Percentiles rank a stretch among this genome's conserved stretches.
phyloP scores from a whole-genome alignment of 2,113 vertebrate genomes.

The Stegastes partitus region DNA sequence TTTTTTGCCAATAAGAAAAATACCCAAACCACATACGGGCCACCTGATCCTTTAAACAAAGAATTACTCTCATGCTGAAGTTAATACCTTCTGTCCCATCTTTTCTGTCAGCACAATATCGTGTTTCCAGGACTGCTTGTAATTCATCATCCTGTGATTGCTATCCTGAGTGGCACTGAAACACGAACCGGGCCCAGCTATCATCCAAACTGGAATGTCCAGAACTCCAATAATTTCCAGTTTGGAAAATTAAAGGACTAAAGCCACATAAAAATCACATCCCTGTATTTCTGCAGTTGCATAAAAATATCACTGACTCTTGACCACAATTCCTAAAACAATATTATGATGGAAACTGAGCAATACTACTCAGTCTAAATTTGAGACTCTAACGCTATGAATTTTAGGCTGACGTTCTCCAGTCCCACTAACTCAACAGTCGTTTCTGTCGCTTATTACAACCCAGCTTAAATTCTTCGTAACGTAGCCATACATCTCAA shows the following conservation, averaged over 20 bases:
- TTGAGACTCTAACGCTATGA: conserved; percentile 25
- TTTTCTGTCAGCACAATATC: conserved; percentile 32
- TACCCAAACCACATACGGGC: too few species aligned
- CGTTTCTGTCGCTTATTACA: conserved; percentile 10
- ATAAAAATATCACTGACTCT: conserved; percentile 63
- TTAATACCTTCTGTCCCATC: not conserved
- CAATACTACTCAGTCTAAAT: conserved; percentile 32
- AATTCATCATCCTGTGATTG: conserved; percentile 39
- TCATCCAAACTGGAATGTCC: conserved; percentile 59
- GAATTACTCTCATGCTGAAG: not conserved
- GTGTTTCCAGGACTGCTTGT: conserved; percentile 46
- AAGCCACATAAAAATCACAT: conserved; percentile 49
- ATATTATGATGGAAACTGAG: conserved; percentile 66
- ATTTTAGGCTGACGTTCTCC: conserved; percentile 59
- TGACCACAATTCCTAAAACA: conserved; percentile 63
- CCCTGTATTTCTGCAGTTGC: conserved; percentile 48
- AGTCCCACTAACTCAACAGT: conserved; percentile 8
- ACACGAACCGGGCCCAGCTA: conserved; percentile 31
- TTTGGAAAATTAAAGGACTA: conserved; percentile 53
- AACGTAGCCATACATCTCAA: not conserved
- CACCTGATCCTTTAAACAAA: not conserved
- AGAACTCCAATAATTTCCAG: conserved; percentile 53
- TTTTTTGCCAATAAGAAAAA: too few species aligned
- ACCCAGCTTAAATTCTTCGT: not conserved
- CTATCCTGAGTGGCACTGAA: conserved; percentile 46